Base-by-base conservation (phyloP, 2,113 vertebrate genomes). In the Nannobrachium achirus region DNA sequence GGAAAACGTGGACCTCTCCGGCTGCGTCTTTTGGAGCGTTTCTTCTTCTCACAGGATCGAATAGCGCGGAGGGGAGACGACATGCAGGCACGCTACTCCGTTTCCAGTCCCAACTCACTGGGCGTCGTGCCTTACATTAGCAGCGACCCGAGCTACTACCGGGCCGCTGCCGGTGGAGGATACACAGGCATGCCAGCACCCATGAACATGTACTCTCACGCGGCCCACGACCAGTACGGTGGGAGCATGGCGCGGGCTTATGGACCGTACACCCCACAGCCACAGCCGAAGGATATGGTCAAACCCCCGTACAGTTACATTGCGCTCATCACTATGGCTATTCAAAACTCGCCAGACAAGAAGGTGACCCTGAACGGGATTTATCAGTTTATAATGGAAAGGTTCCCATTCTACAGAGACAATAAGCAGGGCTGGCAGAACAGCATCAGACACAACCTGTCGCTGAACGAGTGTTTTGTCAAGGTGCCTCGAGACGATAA, bases 51-150 rank as follows among this genome's bases (percentile, higher is more conserved):
- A 61, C 40, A 53, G 79, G 75, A 80, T 60, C 39, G 51, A 74
- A 49, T 45, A 33, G 69, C 38, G 25, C 40, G 2, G 20, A 41
- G 69, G 57, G 79, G 71, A 69, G 82, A 89, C 89, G 92, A 92
- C 94, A 98, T 98, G 97, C 97, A 98, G 94, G 96, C 97, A 90
- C 96, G 97, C 83, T 98, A 98, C 90, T 96, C 97, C 58, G 96
- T 98, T 75, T 97, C 97, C 87, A 97, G 96, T 81, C 96, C 97
- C 80, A 98, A 96, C 94, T 96, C 97, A 6, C 91, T 98, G 93
- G 97, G 97, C 88, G 97, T 98, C 84, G 97, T 98, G 93, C 96
- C 97, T 68, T 98, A 98, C 81, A 96, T 98, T 84, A 93, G 96
- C 88, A 91, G 96, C 82, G 96, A 98, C 81, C 96, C 96, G 78